Percentiles rank a stretch among this genome's conserved stretches.
Conservation (phyloP, 2,113 vertebrate genomes). For the Motacilla alba region DNA sequence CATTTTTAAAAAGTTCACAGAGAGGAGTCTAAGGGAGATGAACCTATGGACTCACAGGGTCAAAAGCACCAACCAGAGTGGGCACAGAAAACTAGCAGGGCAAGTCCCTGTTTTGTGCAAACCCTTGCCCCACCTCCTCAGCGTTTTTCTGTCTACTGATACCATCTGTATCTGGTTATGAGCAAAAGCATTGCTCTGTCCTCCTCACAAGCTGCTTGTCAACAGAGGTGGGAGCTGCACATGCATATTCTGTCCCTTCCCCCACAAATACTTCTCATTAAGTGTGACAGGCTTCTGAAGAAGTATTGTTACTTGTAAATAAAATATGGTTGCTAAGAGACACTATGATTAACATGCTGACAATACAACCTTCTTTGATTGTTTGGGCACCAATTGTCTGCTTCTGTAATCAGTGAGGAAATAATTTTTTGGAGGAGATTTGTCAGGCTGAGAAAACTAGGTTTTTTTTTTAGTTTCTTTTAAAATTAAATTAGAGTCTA, state of each 20-base stretch:
- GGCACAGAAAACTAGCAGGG: not conserved
- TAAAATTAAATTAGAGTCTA: slow-evolving; percentile 59
- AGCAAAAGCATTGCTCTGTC: not conserved
- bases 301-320: slow-evolving; percentile 65
- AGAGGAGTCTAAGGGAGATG: not conserved
- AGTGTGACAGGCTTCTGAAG: slow-evolving; percentile 56
- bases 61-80: not conserved
- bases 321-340: slow-evolving; percentile 75
- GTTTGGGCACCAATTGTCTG: slow-evolving; percentile 71
- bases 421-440: slow-evolving; percentile 70
- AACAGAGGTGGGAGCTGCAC: not conserved
- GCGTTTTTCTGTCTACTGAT: not conserved
- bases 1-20: not conserved
- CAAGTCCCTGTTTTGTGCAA: not conserved
- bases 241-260: not conserved
- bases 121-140: not conserved
- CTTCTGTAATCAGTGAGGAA: slow-evolving; percentile 70
- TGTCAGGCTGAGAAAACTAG: slow-evolving; percentile 56
- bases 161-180: not conserved
- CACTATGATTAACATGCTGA: slow-evolving; percentile 68
- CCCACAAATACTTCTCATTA: slow-evolving; percentile 4
- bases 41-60: not conserved
- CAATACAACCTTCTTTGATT: slow-evolving; percentile 61
- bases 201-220: not conserved
- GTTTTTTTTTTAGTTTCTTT: not conserved